Base-by-base conservation (phyloP, 2,888 invertebrate species). In the Leptarthrus brevirostris region DNA sequence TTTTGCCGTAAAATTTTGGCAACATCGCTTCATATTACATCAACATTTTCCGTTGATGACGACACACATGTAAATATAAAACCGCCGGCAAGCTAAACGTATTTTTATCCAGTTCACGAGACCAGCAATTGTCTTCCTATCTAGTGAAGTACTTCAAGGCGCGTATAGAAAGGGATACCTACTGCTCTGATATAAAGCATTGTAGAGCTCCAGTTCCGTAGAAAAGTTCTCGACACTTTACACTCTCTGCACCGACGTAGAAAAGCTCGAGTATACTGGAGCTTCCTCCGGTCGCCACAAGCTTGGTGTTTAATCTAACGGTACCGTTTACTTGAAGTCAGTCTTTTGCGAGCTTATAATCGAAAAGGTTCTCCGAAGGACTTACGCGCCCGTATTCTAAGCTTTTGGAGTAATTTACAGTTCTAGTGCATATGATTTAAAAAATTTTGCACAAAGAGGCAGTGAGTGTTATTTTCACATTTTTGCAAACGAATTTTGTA, bases 241-340 rank as follows among this genome's bases (percentile, higher is more conserved):
- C n/a, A 18, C 58, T 58, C 58, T 58, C 58, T 58, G 58, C 58
- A 58, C 58, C 58, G 58, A 58, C 58, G 58, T 58, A 58, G 58
- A 36, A 58, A 58, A 58, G 58, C 58, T 58, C 40, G 12, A n/a
- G n/a, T 30, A 5, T 26, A 16, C 58, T 18, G 58, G 36, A 58
- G 58, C 58, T 58, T 58, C 34, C 34, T 20, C 36, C 34, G 20
- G 16, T 58, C 34, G 58, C 36, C 22, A 53, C 6, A 40, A 2
- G 12, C 53, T 58, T 34, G n/a, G 10, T 40, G 36, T 26, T 20
- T 6, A n/a, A 40, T 20, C 36, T 6, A n/a, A 40, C 36, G 12
- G 58, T 58, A 36, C 18, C 58, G 12, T 20, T 18, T 18, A 58
- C 58, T 34, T 34, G 36, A 4, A 58, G 20, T 36, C 58, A 58